phyloP scores from a whole-genome alignment of 2,888 invertebrate species.

The Dolichomitus sp. region DNA sequence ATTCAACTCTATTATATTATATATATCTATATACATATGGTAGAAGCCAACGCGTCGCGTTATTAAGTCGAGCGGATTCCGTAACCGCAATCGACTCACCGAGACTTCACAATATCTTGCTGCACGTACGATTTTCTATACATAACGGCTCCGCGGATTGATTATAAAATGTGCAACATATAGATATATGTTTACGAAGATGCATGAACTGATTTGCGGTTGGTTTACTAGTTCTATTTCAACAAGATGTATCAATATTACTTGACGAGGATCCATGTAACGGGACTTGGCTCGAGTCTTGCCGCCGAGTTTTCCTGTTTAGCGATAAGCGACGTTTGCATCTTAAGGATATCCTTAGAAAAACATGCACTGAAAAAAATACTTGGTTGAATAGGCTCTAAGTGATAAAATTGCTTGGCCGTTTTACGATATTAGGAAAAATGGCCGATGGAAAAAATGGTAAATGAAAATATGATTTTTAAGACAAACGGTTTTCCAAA shows the following conservation, averaged over 20 bases:
- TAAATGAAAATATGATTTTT: too few species aligned
- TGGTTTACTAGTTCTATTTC: conserved; percentile 27
- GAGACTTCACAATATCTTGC: conserved; percentile 23
- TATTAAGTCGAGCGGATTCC: conserved; percentile 50
- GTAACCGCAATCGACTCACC: conserved; percentile 50
- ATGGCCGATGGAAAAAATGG: too few species aligned
- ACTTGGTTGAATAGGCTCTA: too few species aligned
- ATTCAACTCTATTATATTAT: conserved; percentile 33
- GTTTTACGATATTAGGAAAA: too few species aligned
- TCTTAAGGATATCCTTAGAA: background rate
- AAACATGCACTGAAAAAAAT: too few species aligned
- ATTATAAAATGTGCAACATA: conserved; percentile 10
- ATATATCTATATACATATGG: background rate
- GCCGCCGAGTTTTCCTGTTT: background rate
- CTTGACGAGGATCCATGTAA: conserved; percentile 1
- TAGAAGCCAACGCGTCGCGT: conserved; percentile 17
- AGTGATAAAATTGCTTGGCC: too few species aligned
- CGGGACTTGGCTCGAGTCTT: background rate
- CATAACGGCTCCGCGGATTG: conserved; percentile 5
- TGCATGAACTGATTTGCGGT: conserved; percentile 51
- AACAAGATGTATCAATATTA: conserved; percentile 28
- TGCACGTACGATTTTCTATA: background rate
- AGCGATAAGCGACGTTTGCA: background rate
- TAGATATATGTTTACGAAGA: background rate
- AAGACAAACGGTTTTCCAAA: too few species aligned